These are phyloP conservation scores for Arion vulgaris DNA, from an alignment of 1,140 invertebrate species.

Conservation along the genomic window DNA sequence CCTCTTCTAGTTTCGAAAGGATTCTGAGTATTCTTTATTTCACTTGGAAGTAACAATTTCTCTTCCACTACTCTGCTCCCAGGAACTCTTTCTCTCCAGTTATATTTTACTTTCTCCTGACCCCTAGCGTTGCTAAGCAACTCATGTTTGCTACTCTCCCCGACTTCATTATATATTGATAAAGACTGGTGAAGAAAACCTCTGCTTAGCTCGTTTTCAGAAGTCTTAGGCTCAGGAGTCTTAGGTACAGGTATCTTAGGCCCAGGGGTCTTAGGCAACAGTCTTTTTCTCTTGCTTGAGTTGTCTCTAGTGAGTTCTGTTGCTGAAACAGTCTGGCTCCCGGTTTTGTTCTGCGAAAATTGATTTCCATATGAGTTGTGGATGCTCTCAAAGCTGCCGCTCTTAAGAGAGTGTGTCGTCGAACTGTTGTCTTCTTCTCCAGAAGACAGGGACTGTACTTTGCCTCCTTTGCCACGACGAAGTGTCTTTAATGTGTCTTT, in stretches of 20 bases:
- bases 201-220: neutral
- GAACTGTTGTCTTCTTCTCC: neutral
- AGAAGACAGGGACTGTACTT: neutral
- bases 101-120: neutral
- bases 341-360: neutral
- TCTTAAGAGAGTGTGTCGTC: too few species aligned
- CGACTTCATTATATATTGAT: slow-evolving; percentile 17
- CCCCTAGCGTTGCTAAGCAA: neutral
- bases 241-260: too few species aligned
- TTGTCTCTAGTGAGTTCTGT: neutral
- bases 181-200: slow-evolving; percentile 17
- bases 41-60: neutral
- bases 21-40: neutral
- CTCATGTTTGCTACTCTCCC: neutral
- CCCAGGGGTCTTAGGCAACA: neutral
- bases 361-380: slow-evolving; percentile 19
- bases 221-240: neutral
- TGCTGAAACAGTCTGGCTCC: neutral
- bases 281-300: neutral
- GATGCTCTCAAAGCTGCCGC: slow-evolving; percentile 25
- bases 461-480: too few species aligned
- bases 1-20: neutral
- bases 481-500: neutral
- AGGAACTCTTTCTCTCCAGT: neutral
- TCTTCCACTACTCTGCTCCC: neutral